Evolutionary conservation across 2,113 vertebrate species (phyloP), one percentile per base, ranked within the genome.

Genomic region (Paramormyrops kingsleyae): DNA sequence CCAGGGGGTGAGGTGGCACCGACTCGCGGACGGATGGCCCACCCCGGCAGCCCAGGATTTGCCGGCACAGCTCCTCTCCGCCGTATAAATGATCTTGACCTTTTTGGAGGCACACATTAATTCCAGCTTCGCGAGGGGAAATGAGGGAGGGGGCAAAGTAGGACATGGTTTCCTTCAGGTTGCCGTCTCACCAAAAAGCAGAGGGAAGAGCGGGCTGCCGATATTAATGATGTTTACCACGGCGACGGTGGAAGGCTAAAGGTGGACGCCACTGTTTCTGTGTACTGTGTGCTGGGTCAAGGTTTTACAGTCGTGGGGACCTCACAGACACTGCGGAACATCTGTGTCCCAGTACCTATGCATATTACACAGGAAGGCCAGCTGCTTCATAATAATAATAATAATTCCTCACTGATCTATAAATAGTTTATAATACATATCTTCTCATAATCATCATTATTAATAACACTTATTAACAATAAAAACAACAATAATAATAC

Each of bases 61-160:
- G 49, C 49, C 85, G 46, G 31, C 27, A 1, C 10, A 8, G 84
- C 47, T 49, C 85, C 85, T 87, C 27, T 52, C 49, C 47, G 10
- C 13, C 31, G 46, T 87, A 52, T 87, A 87, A 87, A 87, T 52
- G 46, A 31, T 87, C 47, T 31, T 87, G 85, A 52, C 85, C 85
- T 87, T 87, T 87, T 24, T 5, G 47, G 85, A 52, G 49, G 85
- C 49, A 46, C 85, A 87, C 85, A 87, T 87, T 87, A 87, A 87
- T 87, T 87, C 53, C 85, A 53, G 85, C 85, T 87, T 87, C 35
- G 85, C 85, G n/a, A 46, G 85, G 46, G 47, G 24, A 17, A 12
- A n/a, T 87, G n/a, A 47, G 27, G 44, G 49, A 52, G 85, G n/a
- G 85, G 85, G 46, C n/a, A 35, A 87, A 52, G 49, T 49, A 35